A percentile compares a stretch with the other conserved stretches of the same genome.
phyloP scores from a whole-genome alignment of 2,113 vertebrate species.

The Mesoclemmys tuberculata region DNA sequence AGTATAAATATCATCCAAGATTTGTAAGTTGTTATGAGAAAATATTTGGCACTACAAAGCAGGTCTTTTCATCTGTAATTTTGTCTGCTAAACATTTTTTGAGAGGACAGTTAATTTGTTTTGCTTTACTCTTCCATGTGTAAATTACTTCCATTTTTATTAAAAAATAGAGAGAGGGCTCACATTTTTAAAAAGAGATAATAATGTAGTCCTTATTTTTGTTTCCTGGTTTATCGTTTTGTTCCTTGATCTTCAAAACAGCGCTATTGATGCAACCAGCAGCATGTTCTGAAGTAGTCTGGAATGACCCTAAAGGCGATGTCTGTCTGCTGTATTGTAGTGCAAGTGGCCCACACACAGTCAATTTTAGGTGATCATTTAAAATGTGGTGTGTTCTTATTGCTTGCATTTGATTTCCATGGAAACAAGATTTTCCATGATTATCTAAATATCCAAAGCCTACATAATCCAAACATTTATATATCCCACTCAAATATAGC shows the following conservation, averaged over 20 bases:
- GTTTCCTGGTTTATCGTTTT: conserved; percentile 23
- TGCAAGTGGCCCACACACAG: not conserved
- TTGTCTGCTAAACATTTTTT: conserved; percentile 21
- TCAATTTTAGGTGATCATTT: not conserved
- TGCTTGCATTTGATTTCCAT: not conserved
- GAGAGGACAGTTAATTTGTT: conserved; percentile 21
- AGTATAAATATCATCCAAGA: not conserved
- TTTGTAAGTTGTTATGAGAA: conserved; percentile 30
- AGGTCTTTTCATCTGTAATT: conserved; percentile 31
- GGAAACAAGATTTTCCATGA: not conserved
- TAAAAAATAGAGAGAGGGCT: conserved; percentile 35
- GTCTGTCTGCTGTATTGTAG: not conserved
- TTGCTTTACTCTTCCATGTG: not conserved
- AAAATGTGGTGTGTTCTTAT: not conserved
- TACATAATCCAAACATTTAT: not conserved
- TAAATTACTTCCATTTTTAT: conserved; percentile 23
- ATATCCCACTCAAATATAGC: not conserved
- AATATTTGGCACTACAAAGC: conserved; percentile 13
- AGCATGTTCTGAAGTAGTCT: rapidly evolving
- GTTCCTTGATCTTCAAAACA: conserved; percentile 26
- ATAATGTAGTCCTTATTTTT: conserved; percentile 8
- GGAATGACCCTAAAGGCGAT: not conserved
- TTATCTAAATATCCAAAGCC: not conserved
- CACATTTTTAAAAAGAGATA: conserved; percentile 45
- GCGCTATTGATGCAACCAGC: not conserved